Evolutionary conservation across 2,797 vertebrate genomes (phyloP).

Genomic region (Harpagifer antarcticus): DNA sequence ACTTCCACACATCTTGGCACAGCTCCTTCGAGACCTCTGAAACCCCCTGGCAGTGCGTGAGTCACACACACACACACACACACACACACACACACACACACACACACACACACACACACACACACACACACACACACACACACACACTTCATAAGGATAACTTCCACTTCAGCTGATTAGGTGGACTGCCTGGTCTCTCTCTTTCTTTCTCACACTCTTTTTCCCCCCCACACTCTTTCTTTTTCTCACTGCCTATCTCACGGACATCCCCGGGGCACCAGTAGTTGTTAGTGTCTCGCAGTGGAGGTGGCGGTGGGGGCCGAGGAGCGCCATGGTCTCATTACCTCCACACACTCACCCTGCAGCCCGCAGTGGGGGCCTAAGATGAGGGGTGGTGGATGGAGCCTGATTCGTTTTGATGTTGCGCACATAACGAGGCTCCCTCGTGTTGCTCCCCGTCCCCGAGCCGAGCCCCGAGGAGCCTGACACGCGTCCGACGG

Average conservation of each 20-base stretch:
- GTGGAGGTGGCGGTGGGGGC: constrained; percentile 74
- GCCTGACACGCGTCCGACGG: constrained; percentile 55
- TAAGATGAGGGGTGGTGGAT: constrained; percentile 64
- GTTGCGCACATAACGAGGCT: constrained; percentile 79
- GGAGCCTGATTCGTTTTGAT: constrained; percentile 83
- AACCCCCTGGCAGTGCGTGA: constrained; percentile 75
- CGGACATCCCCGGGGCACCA: constrained; percentile 78
- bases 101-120: constrained; percentile 65
- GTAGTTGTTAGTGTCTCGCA: constrained; percentile 77
- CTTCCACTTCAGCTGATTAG: constrained; percentile 85
- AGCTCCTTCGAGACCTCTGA: constrained; percentile 72
- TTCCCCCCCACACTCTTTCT: constrained; percentile 55
- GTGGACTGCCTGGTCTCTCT: constrained; percentile 71
- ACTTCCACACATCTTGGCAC: constrained; percentile 78
- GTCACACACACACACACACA: constrained; percentile 64
- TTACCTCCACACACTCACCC: constrained; percentile 78
- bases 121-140: constrained; percentile 40
- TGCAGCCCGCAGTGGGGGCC: constrained; percentile 58
- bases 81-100: constrained; percentile 43
- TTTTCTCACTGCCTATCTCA: constrained; percentile 72
- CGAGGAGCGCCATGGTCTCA: constrained; percentile 73
- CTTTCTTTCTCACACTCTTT: constrained; percentile 57
- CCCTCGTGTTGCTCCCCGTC: constrained; percentile 70
- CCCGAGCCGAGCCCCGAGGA: constrained; percentile 67
- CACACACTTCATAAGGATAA: constrained; percentile 77